Evolutionary conservation across 2,888 invertebrate genomes (phyloP).

Genomic region (Apamea sordens): DNA sequence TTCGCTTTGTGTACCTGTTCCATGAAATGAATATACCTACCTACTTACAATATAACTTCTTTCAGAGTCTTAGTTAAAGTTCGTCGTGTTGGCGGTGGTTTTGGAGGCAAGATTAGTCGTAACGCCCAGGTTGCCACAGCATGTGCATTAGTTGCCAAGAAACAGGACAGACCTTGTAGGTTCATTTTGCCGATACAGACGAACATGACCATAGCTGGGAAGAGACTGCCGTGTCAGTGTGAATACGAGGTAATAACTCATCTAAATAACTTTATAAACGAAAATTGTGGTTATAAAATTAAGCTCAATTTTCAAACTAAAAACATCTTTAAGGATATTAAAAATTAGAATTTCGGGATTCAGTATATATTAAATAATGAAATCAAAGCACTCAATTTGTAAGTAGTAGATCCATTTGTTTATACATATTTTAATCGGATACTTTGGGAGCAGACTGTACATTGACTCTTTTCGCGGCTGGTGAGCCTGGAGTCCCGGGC

Average conservation of each 20-base stretch:
- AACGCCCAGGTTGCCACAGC: slow-evolving; percentile 89
- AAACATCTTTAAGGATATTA: not conserved
- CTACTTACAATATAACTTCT: not conserved
- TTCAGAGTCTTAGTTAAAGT: slow-evolving; percentile 90
- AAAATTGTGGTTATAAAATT: not conserved
- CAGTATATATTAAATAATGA: not conserved
- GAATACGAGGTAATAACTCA: slow-evolving; percentile 88
- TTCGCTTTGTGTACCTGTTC: not conserved
- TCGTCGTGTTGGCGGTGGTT: slow-evolving; percentile 92
- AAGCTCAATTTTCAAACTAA: not conserved
- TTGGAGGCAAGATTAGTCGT: slow-evolving; percentile 92
- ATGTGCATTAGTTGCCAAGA: slow-evolving; percentile 91
- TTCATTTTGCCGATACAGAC: slow-evolving; percentile 91
- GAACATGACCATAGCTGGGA: slow-evolving; percentile 91
- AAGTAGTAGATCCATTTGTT: not conserved
- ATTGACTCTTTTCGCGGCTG: not conserved
- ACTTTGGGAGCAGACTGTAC: not conserved
- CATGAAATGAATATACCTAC: not conserved
- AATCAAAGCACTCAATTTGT: not conserved
- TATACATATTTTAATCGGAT: not conserved
- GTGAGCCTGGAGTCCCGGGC: no score
- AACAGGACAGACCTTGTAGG: slow-evolving; percentile 90
- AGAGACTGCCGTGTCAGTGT: slow-evolving; percentile 87
- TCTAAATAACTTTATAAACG: not conserved
- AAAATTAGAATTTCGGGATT: not conserved